Conservation (phyloP, 1,140 invertebrate species). For the Rhagoletis pomonella region DNA sequence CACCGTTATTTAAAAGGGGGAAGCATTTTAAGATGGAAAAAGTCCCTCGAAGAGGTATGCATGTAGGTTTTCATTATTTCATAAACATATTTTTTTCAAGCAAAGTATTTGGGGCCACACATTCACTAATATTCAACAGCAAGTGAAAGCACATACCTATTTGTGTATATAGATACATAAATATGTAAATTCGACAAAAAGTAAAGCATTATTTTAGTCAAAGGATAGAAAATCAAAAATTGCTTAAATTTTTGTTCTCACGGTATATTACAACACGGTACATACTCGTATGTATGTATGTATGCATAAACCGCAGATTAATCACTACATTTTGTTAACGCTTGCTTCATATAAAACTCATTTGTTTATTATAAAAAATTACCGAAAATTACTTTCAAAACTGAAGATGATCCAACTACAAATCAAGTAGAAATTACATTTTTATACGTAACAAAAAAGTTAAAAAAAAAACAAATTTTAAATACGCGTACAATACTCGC, state of each 20-base stretch:
- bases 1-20: no score
- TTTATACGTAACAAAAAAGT: not conserved
- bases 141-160: no score
- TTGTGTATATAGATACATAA: no score
- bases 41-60: no score
- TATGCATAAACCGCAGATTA: conserved; percentile 7
- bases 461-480: not conserved
- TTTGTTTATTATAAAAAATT: not conserved
- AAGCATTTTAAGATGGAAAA: no score
- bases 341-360: not conserved
- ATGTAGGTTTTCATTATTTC: no score
- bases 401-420: conserved; percentile 3
- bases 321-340: not conserved
- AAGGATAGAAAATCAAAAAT: not conserved
- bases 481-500: conserved; percentile 19
- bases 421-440: not conserved
- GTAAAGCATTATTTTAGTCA: no score
- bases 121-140: no score
- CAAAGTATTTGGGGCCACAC: no score
- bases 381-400: not conserved
- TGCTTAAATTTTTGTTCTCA: not conserved
- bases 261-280: not conserved
- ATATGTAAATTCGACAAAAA: no score
- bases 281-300: no score
- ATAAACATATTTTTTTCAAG: no score